Evolutionary conservation across 2,113 vertebrate species (phyloP), one percentile per base, ranked within the genome.

Genomic region (Canis aureus): DNA sequence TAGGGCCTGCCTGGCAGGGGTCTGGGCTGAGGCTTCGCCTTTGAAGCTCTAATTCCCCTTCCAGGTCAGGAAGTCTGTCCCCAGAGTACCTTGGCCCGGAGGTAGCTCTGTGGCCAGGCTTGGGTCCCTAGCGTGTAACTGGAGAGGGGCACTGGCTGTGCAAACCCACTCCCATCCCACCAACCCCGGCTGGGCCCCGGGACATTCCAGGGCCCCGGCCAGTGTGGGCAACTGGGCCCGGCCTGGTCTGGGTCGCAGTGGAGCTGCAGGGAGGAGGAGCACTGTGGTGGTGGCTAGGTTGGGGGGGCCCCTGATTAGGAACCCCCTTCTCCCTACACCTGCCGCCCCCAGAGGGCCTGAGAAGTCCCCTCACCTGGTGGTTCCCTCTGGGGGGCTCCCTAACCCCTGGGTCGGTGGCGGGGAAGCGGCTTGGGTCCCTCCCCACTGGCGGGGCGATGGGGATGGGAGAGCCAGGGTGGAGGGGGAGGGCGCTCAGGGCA

Each of bases 161-260:
- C 10, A 74, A 74, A 55, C 92, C n/a, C 55, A 55, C 57, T 81
- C 59, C 66, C 35, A 80, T 53, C 49, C 53, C 38, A 49, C 80
- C 66, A 85, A 49, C 60, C 49, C 81, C 97, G 97, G 91, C 95
- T 49, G 62, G 87, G 80, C 84, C 79, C 94, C 95, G 94, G 95
- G 73, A 87, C 96, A 97, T 97, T 98, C 97, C 86, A 95, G 93
- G 93, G 27, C 43, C 53, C 64, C 43, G 85, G 94, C 91, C 95
- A 97, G 59, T 67, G 88, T 96, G 91, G 97, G 82, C 87, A 85
- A 66, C 59, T 55, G 51, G 93, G 71, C 71, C 94, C 38, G 57
- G 83, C 23, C 62, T 71, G 43, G 78, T 91, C 60, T 29, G 81
- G 73, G 81, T 88, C 53, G 17, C 53, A 69, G 81, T 11, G 25